A percentile compares a stretch with the other conserved stretches of the same genome.
Conservation (phyloP, 2,797 vertebrate genomes). For the Amphiprion clarkii region DNA sequence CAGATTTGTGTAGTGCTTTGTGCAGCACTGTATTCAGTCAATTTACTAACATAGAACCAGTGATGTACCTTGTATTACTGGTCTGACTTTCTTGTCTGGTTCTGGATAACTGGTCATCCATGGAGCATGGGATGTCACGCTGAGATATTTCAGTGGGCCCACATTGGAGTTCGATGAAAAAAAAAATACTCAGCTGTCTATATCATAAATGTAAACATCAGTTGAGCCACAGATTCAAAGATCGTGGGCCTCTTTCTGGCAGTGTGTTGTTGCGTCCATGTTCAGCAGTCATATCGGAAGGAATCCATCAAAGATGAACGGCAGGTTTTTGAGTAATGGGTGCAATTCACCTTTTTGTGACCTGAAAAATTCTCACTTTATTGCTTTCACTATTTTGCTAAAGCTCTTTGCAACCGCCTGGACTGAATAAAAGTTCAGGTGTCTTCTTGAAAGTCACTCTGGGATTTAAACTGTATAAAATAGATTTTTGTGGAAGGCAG, state of each 20-base stretch:
- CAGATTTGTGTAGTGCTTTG: background rate
- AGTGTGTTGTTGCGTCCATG: slow-evolving; percentile 6
- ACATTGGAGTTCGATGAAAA: background rate
- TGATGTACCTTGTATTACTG: background rate
- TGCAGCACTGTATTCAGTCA: background rate
- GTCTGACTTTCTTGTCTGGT: background rate
- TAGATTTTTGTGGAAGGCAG: background rate
- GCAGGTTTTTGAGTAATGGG: slow-evolving; percentile 52
- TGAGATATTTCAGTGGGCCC: slow-evolving; percentile 7
- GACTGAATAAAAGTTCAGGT: slow-evolving; percentile 24
- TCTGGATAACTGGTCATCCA: background rate
- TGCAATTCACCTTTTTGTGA: slow-evolving; percentile 52
- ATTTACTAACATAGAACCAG: background rate
- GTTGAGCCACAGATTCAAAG: slow-evolving; percentile 7
- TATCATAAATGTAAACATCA: slow-evolving; percentile 29
- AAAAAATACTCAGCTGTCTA: background rate
- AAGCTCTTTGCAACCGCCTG: slow-evolving; percentile 31
- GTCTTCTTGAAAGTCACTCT: slow-evolving; percentile 21
- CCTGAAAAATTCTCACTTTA: slow-evolving; percentile 48
- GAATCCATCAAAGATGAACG: slow-evolving; percentile 54
- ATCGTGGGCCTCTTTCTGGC: slow-evolving; percentile 16
- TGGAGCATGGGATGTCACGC: slow-evolving; percentile 1
- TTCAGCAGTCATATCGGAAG: slow-evolving; percentile 38
- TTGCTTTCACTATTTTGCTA: slow-evolving; percentile 51
- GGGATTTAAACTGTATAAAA: slow-evolving; percentile 2